Percentiles rank a stretch among this genome's conserved stretches.
Conservation (phyloP, 2,888 invertebrate genomes). For the Palloptera scutellata region DNA sequence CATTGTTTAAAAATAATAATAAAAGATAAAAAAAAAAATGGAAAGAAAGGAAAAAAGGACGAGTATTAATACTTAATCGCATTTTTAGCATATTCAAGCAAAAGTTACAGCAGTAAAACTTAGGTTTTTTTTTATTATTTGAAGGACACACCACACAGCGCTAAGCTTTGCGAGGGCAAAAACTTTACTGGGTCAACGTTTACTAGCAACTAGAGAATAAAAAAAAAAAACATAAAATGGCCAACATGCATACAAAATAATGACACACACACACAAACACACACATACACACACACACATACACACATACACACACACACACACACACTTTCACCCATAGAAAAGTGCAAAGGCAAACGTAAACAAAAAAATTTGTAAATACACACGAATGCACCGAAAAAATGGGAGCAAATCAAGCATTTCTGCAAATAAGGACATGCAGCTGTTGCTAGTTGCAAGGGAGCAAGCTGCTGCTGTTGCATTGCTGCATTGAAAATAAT, state of each 20-base stretch:
- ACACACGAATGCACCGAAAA: slow-evolving; percentile 7
- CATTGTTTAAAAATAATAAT: no score
- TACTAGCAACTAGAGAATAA: background rate
- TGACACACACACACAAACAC: background rate
- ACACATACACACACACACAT: background rate
- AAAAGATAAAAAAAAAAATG: no score
- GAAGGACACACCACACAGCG: no score
- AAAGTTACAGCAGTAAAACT: no score
- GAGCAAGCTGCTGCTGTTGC: background rate
- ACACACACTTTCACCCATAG: background rate
- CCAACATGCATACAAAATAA: background rate
- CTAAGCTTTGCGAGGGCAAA: no score
- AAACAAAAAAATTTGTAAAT: slow-evolving; percentile 1
- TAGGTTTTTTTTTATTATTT: no score
- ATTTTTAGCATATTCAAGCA: no score
- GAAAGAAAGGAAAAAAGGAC: no score
- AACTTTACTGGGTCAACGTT: background rate
- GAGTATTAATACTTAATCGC: no score
- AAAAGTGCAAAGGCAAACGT: slow-evolving; percentile 15
- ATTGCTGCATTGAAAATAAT: slow-evolving; percentile 19
- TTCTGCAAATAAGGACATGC: slow-evolving; percentile 22
- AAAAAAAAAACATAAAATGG: background rate
- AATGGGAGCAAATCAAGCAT: slow-evolving; percentile 25
- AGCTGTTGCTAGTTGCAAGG: background rate
- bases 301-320: background rate